Percentiles rank a stretch among this genome's conserved stretches.
These are phyloP conservation scores for Misgurnus anguillicaudatus DNA, from an alignment of 2,113 vertebrate genomes.

Conservation along the genomic window DNA sequence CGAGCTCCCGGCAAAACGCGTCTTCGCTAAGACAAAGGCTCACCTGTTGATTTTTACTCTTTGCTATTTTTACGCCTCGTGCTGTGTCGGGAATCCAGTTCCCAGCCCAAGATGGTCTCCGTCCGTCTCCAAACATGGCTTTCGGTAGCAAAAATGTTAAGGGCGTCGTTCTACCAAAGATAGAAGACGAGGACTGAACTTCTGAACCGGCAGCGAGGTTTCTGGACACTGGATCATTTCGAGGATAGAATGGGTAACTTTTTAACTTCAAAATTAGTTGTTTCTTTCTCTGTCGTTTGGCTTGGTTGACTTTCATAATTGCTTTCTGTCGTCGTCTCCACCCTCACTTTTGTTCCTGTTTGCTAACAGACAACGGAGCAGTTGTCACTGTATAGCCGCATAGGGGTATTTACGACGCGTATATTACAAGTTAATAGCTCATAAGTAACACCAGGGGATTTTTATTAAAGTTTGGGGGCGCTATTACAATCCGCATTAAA, in stretches of 20 bases:
- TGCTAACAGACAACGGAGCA: not conserved
- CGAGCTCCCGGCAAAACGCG: conserved; percentile 29
- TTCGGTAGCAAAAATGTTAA: conserved; percentile 54
- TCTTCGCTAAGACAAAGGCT: conserved; percentile 50
- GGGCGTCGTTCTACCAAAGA: conserved; percentile 71
- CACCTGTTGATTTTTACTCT: conserved; percentile 57
- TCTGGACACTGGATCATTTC: conserved; percentile 70
- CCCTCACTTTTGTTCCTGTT: conserved; percentile 30
- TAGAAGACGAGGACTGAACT: conserved; percentile 70
- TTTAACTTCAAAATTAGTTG: conserved; percentile 61
- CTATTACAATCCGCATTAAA: conserved; percentile 76
- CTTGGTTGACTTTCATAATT: not conserved
- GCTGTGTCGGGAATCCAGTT: conserved; percentile 32
- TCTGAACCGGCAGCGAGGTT: conserved; percentile 68
- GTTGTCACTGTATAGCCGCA: not conserved
- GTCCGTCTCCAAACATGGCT: conserved; percentile 37
- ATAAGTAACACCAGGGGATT: conserved; percentile 38
- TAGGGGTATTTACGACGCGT: not conserved
- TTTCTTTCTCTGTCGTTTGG: conserved; percentile 51
- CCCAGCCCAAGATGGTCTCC: conserved; percentile 40
- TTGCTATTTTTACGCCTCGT: conserved; percentile 50
- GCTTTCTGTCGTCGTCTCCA: conserved; percentile 12
- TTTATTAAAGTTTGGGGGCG: conserved; percentile 61
- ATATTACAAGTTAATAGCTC: not conserved
- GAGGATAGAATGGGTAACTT: conserved; percentile 71